These are phyloP conservation scores for Ceyx cyanopectus DNA, from an alignment of 2,113 vertebrate species.

Conservation along the genomic window DNA sequence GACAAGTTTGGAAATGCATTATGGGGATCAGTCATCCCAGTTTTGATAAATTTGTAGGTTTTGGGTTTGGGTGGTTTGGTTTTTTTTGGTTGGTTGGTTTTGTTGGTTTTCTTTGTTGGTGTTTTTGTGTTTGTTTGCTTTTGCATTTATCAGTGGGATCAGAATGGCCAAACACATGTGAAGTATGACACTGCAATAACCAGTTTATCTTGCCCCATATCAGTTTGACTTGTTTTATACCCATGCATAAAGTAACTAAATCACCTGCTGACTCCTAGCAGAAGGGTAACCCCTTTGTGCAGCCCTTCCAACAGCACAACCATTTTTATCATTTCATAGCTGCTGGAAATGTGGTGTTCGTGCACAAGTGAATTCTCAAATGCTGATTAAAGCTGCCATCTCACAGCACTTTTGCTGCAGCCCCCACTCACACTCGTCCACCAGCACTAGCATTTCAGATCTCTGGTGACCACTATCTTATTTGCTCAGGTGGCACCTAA, in stretches of 20 bases:
- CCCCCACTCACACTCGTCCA: neutral
- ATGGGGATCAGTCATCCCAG: neutral
- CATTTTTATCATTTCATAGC: neutral
- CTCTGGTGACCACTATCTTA: neutral
- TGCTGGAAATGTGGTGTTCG: neutral
- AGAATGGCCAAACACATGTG: neutral
- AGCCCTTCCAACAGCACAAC: neutral
- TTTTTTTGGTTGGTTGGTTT: no score
- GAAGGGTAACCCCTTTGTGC: neutral
- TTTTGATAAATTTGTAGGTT: no score
- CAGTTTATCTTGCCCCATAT: accelerated
- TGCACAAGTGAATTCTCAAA: accelerated
- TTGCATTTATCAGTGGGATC: neutral
- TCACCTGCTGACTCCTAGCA: neutral
- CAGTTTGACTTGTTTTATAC: neutral
- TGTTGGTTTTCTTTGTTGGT: no score
- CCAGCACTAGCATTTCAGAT: neutral
- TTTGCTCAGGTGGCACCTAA: accelerated
- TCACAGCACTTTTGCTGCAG: accelerated
- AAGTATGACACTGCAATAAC: neutral
- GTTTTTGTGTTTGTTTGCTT: no score
- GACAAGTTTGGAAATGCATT: neutral
- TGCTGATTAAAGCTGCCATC: neutral
- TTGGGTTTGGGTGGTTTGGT: no score
- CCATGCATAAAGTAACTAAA: neutral